Base-by-base conservation (phyloP, 2,797 vertebrate species). In the Cuniculus paca region DNA sequence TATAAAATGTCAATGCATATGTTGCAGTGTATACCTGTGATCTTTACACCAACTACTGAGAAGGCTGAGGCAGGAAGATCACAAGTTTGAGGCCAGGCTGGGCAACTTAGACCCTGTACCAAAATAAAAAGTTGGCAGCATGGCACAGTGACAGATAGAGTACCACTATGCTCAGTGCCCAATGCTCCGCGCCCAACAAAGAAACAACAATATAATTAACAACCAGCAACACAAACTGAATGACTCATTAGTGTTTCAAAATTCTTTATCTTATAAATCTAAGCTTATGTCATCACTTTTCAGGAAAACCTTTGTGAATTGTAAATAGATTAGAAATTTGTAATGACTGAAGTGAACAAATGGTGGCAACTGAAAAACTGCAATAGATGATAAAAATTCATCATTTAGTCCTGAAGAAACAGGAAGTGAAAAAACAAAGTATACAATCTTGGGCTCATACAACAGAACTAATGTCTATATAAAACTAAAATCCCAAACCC, bases 201-300 rank as follows among this genome's bases (percentile, higher is more conserved):
- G 22, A 56, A 56, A 54, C 5, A 56, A 34, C 16, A 77, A 77
- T 52, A 52, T 12, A 34, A 72, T 36, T 5, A 19, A 74, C 42
- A 77, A 77, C 14, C 28, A 77, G 11, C 86, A 86, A n/a, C 56
- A 42, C 34, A 34, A 75, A 83, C 2, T 91, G 19, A 36, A 34
- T 83, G 88, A 88, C 8, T 72, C 19, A 61, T 68, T 77, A 94
- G 52, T 72, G 78, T 56, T 72, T 92, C 54, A 68, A 94, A 90
- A 56, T 56, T 72, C 28, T 77, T 83, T 90, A 54, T 42, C 36
- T 90, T 88, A 42, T 5, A 87, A 10, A 91, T 36, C 7, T 83
- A 95, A 85, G 50, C 39, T 78, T 58, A 91, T 52, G 79, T 61
- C 3, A 74, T 19, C 24, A 88, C 61, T 81, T 68, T 28, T 61